These are phyloP conservation scores for Diachasma alloeum DNA, from an alignment of 1,140 invertebrate species.

Conservation along the genomic window DNA sequence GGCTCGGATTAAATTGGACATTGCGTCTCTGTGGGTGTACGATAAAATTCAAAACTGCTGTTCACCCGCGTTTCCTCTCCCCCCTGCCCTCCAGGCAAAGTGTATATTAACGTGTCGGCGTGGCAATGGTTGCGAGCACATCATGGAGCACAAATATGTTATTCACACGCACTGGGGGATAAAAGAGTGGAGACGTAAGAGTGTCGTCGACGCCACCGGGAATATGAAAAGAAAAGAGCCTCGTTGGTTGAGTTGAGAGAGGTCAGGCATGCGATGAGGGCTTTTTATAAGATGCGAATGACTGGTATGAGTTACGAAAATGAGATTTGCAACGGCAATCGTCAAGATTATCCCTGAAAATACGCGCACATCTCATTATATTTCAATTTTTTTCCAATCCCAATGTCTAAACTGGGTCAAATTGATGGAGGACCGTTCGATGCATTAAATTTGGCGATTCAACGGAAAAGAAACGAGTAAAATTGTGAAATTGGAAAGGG, in stretches of 20 bases:
- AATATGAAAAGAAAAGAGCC: not conserved
- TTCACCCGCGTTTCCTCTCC: not conserved
- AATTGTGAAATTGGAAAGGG: conserved; percentile 9
- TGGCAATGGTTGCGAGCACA: not conserved
- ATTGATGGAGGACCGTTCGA: not conserved
- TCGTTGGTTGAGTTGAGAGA: conserved; percentile 47
- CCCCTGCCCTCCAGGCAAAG: not conserved
- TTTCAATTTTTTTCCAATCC: not conserved
- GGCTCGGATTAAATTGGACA: conserved; percentile 9
- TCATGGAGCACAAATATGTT: conserved; percentile 1
- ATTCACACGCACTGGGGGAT: not conserved
- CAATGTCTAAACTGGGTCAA: not conserved
- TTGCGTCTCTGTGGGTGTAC: not conserved
- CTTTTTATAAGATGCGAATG: conserved; percentile 51
- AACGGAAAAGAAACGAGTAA: not conserved
- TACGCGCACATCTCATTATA: not conserved
- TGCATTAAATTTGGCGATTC: not conserved
- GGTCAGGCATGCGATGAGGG: conserved; percentile 53
- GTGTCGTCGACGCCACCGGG: not conserved
- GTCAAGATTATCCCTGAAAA: not conserved
- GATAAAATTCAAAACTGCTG: not conserved
- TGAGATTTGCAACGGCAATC: not conserved
- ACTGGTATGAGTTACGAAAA: conserved; percentile 14
- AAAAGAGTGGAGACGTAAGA: not conserved
- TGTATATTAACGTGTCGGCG: not conserved